Conservation (phyloP, 1,140 invertebrate genomes). For the Polypedilum vanderplanki region DNA sequence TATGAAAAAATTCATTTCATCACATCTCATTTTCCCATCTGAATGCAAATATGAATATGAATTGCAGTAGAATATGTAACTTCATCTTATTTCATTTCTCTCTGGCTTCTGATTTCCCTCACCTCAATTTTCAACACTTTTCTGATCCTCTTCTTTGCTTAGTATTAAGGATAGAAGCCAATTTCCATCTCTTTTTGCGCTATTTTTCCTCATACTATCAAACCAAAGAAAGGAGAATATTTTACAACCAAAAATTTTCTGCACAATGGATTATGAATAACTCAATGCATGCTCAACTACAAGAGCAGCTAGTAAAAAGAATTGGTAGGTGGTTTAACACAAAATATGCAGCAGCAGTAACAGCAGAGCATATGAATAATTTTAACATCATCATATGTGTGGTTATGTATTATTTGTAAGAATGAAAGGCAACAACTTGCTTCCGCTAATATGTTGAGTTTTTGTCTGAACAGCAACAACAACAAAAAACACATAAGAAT, state of each 20-base stretch:
- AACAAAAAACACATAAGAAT: neutral
- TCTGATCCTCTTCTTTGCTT: neutral
- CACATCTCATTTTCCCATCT: constrained; percentile 1
- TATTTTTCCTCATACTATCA: neutral
- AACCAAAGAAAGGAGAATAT: neutral
- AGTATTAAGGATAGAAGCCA: neutral
- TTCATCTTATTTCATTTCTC: neutral
- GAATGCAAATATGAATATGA: neutral
- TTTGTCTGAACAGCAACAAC: neutral
- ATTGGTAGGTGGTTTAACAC: constrained; percentile 17
- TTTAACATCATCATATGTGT: constrained; percentile 26
- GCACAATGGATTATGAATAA: constrained; percentile 18
- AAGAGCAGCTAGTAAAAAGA: neutral
- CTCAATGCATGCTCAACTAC: neutral
- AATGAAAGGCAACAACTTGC: constrained; percentile 27
- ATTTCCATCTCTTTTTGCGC: neutral
- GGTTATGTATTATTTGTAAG: constrained; percentile 22
- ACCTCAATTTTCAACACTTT: constrained; percentile 6
- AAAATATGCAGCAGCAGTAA: neutral
- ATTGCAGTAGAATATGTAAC: constrained; percentile 2
- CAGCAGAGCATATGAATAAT: constrained; percentile 21
- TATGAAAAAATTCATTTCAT: neutral
- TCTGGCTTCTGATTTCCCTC: neutral
- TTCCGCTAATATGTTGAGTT: constrained; percentile 27
- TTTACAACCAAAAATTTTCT: constrained; percentile 19